Base-by-base conservation (phyloP, 2,113 vertebrate genomes). In the Thunnus maccoyii region DNA sequence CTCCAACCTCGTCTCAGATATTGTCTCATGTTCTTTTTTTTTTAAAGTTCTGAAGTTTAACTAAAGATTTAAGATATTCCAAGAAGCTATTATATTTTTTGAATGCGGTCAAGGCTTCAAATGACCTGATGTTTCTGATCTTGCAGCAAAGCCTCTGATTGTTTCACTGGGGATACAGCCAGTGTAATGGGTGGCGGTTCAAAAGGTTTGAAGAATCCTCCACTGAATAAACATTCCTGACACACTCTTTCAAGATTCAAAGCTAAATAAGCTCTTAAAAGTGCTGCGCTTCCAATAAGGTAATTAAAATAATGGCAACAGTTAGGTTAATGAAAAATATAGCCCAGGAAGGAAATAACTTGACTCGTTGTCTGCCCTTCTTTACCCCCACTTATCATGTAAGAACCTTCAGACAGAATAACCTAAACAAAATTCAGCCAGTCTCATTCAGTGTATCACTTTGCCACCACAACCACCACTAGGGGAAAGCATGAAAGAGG, bases 401-500 rank as follows among this genome's bases (percentile, higher is more conserved):
- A 48, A 18, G 66, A 57, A 57, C 63, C 76, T 72, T 91, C 73
- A 85, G 27, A 73, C 14, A 7, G 64, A 86, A 83, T 81, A 85
- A 86, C 71, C 73, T 72, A 74, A 90, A 86, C 87, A 84, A 70
- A 80, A 75, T 60, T 65, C 77, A 78, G 16, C 46, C 76, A 5
- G 73, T 71, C 78, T 78, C 69, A 62, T 75, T 30, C 46, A 63
- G 27, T n/a, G 66, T 51, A 71, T 80, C 69, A 44, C 60, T 83
- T 83, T 41, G 67, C 77, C 80, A 64, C 82, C 82, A 62, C 79
- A 52, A n/a, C 65, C 83, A 86, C 91, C 90, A 58, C 65, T 20
- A 61, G 83, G 83, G 85, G 82, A 78, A 60, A 66, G 85, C 86
- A 86, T 90, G 82, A 93, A 86, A 88, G 91, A 80, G 82, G 78